These are phyloP conservation scores for Anorthoa munda DNA, from an alignment of 2,888 invertebrate genomes.

Conservation along the genomic window DNA sequence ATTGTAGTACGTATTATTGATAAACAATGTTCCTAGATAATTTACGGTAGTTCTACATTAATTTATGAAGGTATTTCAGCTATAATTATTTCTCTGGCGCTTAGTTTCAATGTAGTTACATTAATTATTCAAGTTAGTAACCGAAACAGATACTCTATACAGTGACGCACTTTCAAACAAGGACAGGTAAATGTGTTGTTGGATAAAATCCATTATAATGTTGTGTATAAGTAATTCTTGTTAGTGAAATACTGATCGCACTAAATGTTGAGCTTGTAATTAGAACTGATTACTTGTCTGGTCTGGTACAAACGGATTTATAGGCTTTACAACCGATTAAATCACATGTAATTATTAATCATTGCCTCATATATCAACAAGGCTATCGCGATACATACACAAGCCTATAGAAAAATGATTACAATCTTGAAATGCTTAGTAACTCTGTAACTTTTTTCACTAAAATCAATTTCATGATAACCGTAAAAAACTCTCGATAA, in stretches of 20 bases:
- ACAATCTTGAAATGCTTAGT: no score
- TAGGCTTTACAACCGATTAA: not conserved
- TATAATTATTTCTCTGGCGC: slow-evolving; percentile 41
- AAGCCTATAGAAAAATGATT: slow-evolving; percentile 10
- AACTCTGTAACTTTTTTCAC: no score
- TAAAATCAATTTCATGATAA: no score
- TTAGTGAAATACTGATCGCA: not conserved
- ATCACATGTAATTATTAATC: slow-evolving; percentile 8
- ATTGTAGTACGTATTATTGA: slow-evolving; percentile 24
- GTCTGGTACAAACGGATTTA: not conserved
- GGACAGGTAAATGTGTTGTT: slow-evolving; percentile 9
- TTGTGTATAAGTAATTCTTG: not conserved
- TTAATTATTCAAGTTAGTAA: slow-evolving; percentile 57
- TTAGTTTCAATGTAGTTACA: slow-evolving; percentile 63
- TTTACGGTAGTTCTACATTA: slow-evolving; percentile 18
- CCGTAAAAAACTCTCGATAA: no score
- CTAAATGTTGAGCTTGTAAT: not conserved
- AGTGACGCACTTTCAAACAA: slow-evolving; percentile 23
- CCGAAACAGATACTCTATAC: slow-evolving; percentile 23
- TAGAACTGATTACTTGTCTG: not conserved
- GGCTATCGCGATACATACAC: slow-evolving; percentile 30
- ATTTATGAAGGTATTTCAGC: slow-evolving; percentile 36
- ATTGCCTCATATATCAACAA: slow-evolving; percentile 26
- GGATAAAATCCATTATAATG: slow-evolving; percentile 22
- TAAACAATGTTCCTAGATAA: slow-evolving; percentile 23